phyloP scores from a whole-genome alignment of 2,113 vertebrate species.

The Pelvicachromis taeniatus region DNA sequence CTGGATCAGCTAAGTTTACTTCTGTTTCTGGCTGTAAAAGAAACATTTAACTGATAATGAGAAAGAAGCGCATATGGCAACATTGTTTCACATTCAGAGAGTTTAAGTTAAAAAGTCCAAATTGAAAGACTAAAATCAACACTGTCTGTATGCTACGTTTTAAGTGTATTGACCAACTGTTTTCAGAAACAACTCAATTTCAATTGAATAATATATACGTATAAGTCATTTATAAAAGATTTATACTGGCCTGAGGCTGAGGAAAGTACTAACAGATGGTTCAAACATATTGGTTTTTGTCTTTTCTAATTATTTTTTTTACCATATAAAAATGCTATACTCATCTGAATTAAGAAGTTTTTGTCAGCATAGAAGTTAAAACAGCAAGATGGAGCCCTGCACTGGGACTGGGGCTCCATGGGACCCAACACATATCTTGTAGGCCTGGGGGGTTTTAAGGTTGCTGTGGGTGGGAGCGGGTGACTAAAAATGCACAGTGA shows the following conservation, averaged over 20 bases:
- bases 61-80: neutral
- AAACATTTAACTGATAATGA: neutral
- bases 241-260: neutral
- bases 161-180: neutral
- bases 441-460: too few species aligned
- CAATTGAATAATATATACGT: too few species aligned
- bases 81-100: neutral
- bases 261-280: neutral
- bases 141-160: neutral
- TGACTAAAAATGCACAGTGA: too few species aligned
- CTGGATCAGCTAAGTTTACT: neutral
- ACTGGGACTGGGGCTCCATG: too few species aligned
- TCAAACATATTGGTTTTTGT: neutral
- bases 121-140: neutral
- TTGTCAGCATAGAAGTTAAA: neutral
- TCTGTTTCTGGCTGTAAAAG: slow-evolving; percentile 16
- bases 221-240: neutral
- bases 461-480: too few species aligned
- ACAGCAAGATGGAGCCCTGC: too few species aligned
- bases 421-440: too few species aligned
- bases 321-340: neutral
- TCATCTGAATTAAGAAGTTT: neutral
- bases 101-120: neutral
- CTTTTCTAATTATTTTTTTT: neutral
- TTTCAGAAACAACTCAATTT: neutral